A percentile compares a stretch with the other conserved stretches of the same genome.
Conservation (phyloP, 2,113 vertebrate species). For the Pseudonaja textilis region DNA sequence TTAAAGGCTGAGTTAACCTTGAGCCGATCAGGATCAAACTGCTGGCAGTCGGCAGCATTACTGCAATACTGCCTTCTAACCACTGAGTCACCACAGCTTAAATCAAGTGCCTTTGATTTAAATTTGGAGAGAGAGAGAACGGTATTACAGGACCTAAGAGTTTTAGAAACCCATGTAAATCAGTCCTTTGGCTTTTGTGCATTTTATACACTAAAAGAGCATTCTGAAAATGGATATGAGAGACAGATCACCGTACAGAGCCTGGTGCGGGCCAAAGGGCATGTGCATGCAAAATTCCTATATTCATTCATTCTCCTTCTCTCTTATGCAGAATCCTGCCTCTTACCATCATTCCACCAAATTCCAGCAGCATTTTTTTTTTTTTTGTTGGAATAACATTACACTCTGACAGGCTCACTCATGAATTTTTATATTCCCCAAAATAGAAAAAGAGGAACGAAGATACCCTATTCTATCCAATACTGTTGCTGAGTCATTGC, state of each 20-base stretch:
- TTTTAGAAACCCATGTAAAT: neutral
- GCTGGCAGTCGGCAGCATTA: no score
- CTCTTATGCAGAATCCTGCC: neutral
- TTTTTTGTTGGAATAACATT: neutral
- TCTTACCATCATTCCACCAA: neutral
- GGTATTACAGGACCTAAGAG: neutral
- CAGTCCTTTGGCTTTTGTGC: neutral
- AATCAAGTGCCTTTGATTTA: neutral
- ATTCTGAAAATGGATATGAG: neutral
- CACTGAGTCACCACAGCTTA: no score
- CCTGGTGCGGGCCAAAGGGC: neutral
- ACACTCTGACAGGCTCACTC: neutral
- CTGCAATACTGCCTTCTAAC: no score
- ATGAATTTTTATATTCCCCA: neutral
- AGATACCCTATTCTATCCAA: neutral
- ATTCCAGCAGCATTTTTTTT: neutral
- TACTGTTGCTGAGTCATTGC: neutral
- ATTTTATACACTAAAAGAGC: neutral
- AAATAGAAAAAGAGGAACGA: neutral
- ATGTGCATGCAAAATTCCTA: neutral
- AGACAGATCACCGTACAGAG: neutral
- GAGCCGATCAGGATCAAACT: no score
- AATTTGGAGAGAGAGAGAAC: neutral
- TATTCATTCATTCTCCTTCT: neutral
- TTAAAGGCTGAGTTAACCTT: no score